These are phyloP conservation scores for Fulica atra DNA, from an alignment of 2,113 vertebrate genomes.

Conservation along the genomic window DNA sequence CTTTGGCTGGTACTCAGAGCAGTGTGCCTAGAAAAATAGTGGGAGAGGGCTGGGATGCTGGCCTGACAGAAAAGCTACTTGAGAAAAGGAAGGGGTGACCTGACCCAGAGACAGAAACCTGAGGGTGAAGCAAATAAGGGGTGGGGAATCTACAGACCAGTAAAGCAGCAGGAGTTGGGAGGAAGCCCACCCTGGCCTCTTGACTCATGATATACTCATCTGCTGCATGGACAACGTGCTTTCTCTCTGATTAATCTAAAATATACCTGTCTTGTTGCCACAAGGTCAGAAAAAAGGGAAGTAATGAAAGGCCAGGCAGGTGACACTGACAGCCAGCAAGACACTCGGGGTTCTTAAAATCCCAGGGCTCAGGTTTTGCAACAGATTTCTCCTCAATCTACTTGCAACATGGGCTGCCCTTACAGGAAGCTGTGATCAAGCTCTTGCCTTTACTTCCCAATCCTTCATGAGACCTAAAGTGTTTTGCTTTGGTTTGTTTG, in stretches of 20 bases:
- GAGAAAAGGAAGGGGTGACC: neutral
- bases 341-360: neutral
- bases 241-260: neutral
- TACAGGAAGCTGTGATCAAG: neutral
- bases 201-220: neutral
- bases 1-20: neutral
- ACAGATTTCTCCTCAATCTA: neutral
- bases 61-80: neutral
- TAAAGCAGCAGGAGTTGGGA: neutral
- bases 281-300: neutral
- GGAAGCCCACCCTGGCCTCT: neutral
- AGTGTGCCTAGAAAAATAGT: neutral
- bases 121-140: accelerated
- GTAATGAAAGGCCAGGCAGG: neutral
- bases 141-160: neutral
- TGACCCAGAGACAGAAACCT: neutral
- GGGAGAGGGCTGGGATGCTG: neutral
- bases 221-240: neutral
- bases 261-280: neutral
- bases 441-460: neutral
- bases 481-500: no score
- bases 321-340: neutral
- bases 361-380: neutral
- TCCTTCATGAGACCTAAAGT: neutral
- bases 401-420: neutral